Evolutionary conservation across 2,113 vertebrate genomes (phyloP).

Genomic region (Apeltes quadracus): DNA sequence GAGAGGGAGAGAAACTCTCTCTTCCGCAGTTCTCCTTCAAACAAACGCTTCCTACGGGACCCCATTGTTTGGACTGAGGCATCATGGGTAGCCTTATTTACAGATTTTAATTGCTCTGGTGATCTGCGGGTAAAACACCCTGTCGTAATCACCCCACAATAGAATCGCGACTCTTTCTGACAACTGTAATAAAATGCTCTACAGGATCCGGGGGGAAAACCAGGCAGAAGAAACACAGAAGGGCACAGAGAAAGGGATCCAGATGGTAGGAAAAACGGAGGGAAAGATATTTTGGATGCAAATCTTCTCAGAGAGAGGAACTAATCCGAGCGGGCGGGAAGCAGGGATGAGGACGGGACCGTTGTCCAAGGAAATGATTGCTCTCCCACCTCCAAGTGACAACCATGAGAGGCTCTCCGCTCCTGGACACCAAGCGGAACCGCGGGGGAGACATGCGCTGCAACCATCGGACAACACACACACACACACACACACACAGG

Average conservation of each 20-base stretch:
- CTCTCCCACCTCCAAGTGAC: constrained; percentile 79
- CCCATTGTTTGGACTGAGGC: constrained; percentile 81
- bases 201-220: constrained; percentile 69
- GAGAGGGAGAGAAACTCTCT: constrained; percentile 64
- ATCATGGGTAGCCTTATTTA: constrained; percentile 87
- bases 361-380: constrained; percentile 78
- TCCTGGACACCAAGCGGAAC: constrained; percentile 78
- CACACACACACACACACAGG: constrained; percentile 46
- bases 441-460: constrained; percentile 65
- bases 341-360: constrained; percentile 72
- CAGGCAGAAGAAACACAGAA: constrained; percentile 35
- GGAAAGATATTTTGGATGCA: constrained; percentile 72
- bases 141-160: constrained; percentile 85
- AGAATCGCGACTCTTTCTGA: constrained; percentile 86
- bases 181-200: constrained; percentile 87
- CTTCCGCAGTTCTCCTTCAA: constrained; percentile 78
- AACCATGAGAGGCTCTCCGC: constrained; percentile 79
- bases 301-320: constrained; percentile 75
- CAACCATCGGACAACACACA: constrained; percentile 50
- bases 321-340: constrained; percentile 76
- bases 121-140: constrained; percentile 85
- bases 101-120: constrained; percentile 92
- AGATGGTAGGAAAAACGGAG: constrained; percentile 42
- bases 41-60: constrained; percentile 81
- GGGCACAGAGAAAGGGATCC: constrained; percentile 39